Evolutionary conservation across 2,888 invertebrate species (phyloP), one percentile per base, ranked within the genome.

Genomic region (Perizoma flavofasciatum): DNA sequence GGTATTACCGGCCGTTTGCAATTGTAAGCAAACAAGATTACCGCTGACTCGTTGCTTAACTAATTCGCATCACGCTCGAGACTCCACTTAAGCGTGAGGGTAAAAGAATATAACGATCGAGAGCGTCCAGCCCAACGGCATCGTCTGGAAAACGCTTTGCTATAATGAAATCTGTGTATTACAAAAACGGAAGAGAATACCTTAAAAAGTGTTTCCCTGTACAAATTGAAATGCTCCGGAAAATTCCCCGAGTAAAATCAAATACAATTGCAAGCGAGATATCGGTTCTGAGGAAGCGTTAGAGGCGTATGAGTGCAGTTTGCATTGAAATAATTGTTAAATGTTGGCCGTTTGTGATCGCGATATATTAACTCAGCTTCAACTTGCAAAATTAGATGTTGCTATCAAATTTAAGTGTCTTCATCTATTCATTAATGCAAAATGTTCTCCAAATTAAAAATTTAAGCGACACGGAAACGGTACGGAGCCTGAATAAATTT

Each of bases 21-120:
- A 88, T 86, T 88, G 85, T 87, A 86, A 88, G 79, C 77, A 81
- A 81, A 81, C 78, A 78, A 75, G 77, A 85, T 88, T 86, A 86
- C 78, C 70, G 73, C 68, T 70, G 74, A 79, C 79, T 86, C 81
- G 79, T 77, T 82, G 85, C 80, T 85, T 85, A 78, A 83, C 83
- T 89, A 88, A 89, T 88, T 88, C 83, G 75, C 80, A 84, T 80
- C 79, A 82, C 79, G 78, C 74, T 79, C 84, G 82, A 83, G 78
- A 81, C 72, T 68, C 69, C 70, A 75, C 76, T 80, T 67, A 70
- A 78, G 75, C 75, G 73, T 73, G 68, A 71, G 65, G 63, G 71
- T 73, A 70, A 78, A 75, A 75, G 70, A 77, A 81, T 81, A 81
- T 81, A 78, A 77, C 76, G 75, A 74, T 72, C 68, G 68, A 59